A percentile compares a stretch with the other conserved stretches of the same genome.
phyloP scores from a whole-genome alignment of 23 tunicate genomes.

The Trididemnum nubilum region DNA sequence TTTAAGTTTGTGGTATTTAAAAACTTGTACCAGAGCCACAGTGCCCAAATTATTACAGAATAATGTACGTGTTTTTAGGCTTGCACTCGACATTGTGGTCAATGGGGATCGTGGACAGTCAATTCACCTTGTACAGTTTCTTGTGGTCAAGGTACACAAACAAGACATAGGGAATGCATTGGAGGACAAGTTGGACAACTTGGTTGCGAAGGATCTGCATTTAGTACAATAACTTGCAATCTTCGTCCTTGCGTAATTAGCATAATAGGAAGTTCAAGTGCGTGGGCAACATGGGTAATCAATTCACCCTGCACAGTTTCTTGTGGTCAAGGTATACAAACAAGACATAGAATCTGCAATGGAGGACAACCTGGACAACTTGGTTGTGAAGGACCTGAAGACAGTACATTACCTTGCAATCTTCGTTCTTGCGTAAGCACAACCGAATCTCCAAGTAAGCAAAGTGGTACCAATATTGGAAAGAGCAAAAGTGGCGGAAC shows the following conservation, averaged over 20 bases:
- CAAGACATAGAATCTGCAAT: not conserved
- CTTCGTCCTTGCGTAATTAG: not conserved
- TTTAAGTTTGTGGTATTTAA: not conserved
- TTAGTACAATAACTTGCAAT: not conserved
- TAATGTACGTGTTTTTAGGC: not conserved
- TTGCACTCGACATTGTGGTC: not conserved
- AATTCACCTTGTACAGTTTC: constrained; percentile 3
- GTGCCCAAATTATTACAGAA: not conserved
- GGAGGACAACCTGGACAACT: not conserved
- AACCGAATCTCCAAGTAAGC: no score
- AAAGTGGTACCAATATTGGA: no score
- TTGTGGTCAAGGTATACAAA: not conserved
- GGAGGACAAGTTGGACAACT: not conserved
- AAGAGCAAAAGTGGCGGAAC: no score
- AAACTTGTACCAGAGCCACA: not conserved
- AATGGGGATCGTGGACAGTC: not conserved
- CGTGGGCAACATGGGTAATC: not conserved
- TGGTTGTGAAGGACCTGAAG: not conserved
- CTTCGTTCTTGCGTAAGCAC: not conserved
- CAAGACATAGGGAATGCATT: not conserved
- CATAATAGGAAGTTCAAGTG: not conserved
- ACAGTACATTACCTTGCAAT: not conserved
- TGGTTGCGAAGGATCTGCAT: not conserved
- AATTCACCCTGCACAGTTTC: constrained; percentile 4
- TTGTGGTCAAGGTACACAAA: not conserved